Conservation (phyloP, 2,113 vertebrate species). For the Phyllopteryx taeniolatus region DNA sequence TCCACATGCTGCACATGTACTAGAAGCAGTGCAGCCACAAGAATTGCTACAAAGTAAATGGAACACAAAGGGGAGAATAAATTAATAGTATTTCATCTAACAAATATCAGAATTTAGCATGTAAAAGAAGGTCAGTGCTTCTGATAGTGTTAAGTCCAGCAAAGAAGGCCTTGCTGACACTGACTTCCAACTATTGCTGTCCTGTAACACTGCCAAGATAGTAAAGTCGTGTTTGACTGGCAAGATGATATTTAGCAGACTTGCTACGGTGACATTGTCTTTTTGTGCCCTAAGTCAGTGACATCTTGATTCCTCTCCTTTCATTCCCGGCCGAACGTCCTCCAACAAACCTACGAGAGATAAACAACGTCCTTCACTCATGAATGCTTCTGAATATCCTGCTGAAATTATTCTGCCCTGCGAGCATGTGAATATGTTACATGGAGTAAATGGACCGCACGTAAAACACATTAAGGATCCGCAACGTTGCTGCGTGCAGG, state of each 20-base stretch:
- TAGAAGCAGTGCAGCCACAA: no score
- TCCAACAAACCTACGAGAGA: background rate
- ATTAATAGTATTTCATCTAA: no score
- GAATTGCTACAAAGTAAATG: no score
- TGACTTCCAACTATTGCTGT: background rate
- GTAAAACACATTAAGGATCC: background rate
- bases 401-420: background rate
- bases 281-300: background rate
- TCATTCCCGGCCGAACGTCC: background rate
- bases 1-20: no score
- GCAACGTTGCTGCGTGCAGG: slow-evolving; percentile 60
- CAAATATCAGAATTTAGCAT: no score
- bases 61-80: no score
- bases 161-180: no score
- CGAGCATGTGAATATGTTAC: slow-evolving; percentile 1
- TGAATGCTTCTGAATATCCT: background rate
- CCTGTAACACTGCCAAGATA: background rate
- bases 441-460: background rate
- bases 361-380: background rate
- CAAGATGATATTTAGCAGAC: background rate
- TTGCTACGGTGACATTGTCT: background rate
- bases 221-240: background rate
- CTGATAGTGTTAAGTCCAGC: no score
- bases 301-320: background rate
- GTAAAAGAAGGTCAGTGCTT: no score